Evolutionary conservation across 2,797 vertebrate species (phyloP).

Genomic region (Scleropages formosus): DNA sequence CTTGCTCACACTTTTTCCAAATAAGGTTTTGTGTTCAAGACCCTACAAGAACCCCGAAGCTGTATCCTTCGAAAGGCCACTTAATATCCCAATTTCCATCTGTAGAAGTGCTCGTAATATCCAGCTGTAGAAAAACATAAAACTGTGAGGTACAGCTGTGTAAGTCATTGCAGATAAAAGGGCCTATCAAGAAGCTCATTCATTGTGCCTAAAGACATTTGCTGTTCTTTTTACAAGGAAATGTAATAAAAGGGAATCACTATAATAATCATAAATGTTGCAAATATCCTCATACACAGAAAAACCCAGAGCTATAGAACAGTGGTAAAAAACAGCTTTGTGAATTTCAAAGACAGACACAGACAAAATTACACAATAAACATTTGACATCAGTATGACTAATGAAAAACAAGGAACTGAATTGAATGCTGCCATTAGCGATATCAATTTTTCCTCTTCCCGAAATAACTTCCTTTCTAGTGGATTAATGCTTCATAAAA

Average conservation of each 20-base stretch:
- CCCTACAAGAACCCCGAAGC: no score
- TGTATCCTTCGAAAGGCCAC: no score
- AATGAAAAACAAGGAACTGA: conserved; percentile 10
- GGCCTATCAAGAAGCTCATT: not conserved
- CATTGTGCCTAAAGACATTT: conserved; percentile 6
- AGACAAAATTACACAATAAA: conserved; percentile 7
- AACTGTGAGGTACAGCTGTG: no score
- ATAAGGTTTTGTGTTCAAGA: no score
- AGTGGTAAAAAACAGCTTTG: not conserved
- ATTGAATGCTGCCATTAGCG: conserved; percentile 3
- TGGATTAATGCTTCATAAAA: not conserved
- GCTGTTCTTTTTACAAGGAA: not conserved
- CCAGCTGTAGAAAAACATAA: no score
- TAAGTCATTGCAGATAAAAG: no score
- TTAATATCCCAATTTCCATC: no score
- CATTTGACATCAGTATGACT: conserved; percentile 12
- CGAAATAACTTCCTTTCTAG: conserved; percentile 13
- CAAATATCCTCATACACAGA: not conserved
- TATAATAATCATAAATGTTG: not conserved
- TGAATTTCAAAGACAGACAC: conserved; percentile 8
- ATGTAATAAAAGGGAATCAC: not conserved
- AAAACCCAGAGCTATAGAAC: not conserved
- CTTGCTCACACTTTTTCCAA: no score
- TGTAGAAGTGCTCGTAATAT: no score
- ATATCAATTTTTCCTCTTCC: conserved; percentile 3